A percentile compares a stretch with the other conserved stretches of the same genome.
These are phyloP conservation scores for Champsocephalus gunnari DNA, from an alignment of 2,797 vertebrate species.

Conservation along the genomic window DNA sequence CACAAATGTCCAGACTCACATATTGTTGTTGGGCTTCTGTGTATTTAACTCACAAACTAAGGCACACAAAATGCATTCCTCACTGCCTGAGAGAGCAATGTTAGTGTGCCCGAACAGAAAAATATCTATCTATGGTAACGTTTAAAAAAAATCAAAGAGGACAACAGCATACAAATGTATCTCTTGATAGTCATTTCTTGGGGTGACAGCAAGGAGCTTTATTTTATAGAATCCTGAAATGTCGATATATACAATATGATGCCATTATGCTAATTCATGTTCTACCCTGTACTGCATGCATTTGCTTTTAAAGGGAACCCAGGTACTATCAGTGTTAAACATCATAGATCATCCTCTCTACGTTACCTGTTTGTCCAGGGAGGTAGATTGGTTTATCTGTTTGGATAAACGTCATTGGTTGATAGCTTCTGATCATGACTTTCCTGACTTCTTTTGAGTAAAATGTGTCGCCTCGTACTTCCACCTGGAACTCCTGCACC, in stretches of 20 bases:
- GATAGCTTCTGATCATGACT: constrained; percentile 76
- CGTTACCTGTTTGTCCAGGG: constrained; percentile 84
- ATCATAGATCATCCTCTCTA: not conserved
- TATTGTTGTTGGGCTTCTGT: not conserved
- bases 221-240: too few relatives aligned
- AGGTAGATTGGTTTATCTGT: constrained; percentile 94
- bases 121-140: too few relatives aligned
- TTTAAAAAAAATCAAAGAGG: too few relatives aligned
- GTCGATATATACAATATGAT: too few relatives aligned
- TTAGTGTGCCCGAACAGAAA: too few relatives aligned
- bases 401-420: constrained; percentile 85
- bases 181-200: too few relatives aligned
- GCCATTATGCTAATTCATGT: too few relatives aligned
- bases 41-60: not conserved
- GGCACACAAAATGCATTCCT: not conserved
- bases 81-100: too few relatives aligned
- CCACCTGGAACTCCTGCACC: constrained; percentile 67
- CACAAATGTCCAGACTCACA: not conserved
- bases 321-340: not conserved
- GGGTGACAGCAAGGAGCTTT: too few relatives aligned
- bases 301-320: not conserved
- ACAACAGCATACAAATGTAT: too few relatives aligned
- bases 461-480: constrained; percentile 78
- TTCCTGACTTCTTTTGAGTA: constrained; percentile 79
- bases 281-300: not conserved